These are phyloP conservation scores for Gisinianus flammeolus DNA, from an alignment of 2,888 invertebrate species.

Conservation along the genomic window DNA sequence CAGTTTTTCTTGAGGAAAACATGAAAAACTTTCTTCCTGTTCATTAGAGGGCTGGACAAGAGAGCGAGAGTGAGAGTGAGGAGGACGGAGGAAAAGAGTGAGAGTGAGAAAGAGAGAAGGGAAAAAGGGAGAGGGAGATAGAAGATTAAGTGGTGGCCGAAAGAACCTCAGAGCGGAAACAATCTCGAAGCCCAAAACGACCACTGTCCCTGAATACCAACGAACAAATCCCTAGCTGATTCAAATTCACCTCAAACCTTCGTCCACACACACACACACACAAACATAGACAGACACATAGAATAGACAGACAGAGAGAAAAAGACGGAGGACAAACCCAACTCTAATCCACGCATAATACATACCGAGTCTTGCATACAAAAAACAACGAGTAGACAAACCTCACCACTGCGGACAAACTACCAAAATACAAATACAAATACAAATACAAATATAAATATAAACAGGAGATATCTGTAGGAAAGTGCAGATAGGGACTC, in stretches of 20 bases:
- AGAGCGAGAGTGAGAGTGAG: background rate
- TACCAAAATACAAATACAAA: background rate
- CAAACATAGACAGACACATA: background rate
- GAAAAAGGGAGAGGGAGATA: background rate
- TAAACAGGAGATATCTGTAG: background rate
- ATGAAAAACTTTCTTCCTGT: conserved; percentile 27
- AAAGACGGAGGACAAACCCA: background rate
- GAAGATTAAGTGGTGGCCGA: background rate
- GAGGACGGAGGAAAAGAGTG: background rate
- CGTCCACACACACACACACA: background rate
- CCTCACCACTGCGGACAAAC: background rate
- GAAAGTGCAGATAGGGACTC: background rate
- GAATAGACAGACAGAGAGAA: background rate
- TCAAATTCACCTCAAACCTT: conserved; percentile 25
- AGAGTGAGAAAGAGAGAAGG: conserved; percentile 14
- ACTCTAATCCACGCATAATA: conserved; percentile 23
- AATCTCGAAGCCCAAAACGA: conserved; percentile 26
- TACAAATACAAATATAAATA: background rate
- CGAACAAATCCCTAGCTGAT: conserved; percentile 7
- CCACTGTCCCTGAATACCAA: conserved; percentile 24
- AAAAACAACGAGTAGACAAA: background rate
- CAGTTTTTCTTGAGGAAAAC: conserved; percentile 2
- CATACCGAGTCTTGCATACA: background rate
- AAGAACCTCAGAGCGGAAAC: conserved; percentile 7
- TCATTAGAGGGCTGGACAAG: conserved; percentile 20